These are phyloP conservation scores for Fissipunctia ypsillon DNA, from an alignment of 2,888 invertebrate species.

Conservation along the genomic window DNA sequence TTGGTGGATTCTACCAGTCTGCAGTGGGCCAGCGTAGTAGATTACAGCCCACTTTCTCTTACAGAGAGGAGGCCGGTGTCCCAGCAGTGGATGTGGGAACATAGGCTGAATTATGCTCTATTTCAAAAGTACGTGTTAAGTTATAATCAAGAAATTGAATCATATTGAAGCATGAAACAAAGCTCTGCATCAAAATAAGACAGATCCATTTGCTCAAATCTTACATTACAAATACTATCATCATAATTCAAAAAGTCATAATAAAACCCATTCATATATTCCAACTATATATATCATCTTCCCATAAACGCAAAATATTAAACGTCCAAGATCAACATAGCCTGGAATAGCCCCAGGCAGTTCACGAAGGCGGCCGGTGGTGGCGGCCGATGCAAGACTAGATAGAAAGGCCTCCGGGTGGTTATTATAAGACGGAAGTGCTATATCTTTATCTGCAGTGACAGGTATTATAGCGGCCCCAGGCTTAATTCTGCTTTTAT, in stretches of 20 bases:
- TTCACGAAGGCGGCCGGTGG: conserved; percentile 39
- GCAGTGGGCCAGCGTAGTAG: not conserved
- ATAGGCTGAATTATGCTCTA: no score
- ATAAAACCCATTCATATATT: conserved; percentile 7
- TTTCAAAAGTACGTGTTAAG: not conserved
- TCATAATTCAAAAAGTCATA: conserved; percentile 26
- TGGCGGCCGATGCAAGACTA: conserved; percentile 50
- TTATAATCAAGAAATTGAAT: not conserved
- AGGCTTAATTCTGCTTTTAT: conserved; percentile 40
- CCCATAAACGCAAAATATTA: conserved; percentile 21
- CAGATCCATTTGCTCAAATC: no score
- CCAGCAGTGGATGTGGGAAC: not conserved
- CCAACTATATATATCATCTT: not conserved
- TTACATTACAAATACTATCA: not conserved
- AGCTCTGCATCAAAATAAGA: not conserved
- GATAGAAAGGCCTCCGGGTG: conserved; percentile 54
- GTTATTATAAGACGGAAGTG: conserved; percentile 65
- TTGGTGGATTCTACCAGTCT: not conserved
- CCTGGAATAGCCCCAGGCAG: conserved; percentile 25
- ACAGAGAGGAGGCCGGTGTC: not conserved
- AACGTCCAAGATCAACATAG: conserved; percentile 29
- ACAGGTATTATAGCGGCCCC: conserved; percentile 61
- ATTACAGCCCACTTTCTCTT: no score
- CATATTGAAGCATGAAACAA: not conserved
- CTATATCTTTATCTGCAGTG: conserved; percentile 61